Conservation (phyloP, 2,888 invertebrate genomes). For the Eupelmus urozonus region DNA sequence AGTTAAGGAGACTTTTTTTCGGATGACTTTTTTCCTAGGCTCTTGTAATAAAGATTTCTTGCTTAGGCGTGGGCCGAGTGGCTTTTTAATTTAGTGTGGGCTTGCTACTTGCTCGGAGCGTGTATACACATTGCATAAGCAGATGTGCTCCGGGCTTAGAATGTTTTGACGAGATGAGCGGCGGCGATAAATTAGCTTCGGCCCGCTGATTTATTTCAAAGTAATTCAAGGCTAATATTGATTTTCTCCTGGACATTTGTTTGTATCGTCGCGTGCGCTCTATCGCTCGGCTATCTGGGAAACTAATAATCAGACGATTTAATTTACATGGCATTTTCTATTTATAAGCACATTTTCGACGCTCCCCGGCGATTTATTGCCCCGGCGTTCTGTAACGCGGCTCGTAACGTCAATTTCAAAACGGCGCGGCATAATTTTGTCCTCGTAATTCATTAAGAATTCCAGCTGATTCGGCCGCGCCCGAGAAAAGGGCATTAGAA, state of each 20-base stretch:
- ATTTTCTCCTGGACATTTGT: neutral
- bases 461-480: too few species aligned
- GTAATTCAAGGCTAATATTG: conserved; percentile 11
- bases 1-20: neutral
- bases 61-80: too few species aligned
- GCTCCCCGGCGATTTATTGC: too few species aligned
- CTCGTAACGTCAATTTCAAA: too few species aligned
- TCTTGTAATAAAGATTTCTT: conserved; percentile 26
- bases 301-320: neutral
- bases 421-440: too few species aligned
- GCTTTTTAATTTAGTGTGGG: neutral
- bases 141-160: neutral
- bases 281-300: too few species aligned
- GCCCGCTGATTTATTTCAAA: conserved; percentile 13
- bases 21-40: neutral
- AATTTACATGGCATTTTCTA: neutral
- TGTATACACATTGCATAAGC: conserved; percentile 13
- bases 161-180: conserved; percentile 22
- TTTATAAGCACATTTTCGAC: too few species aligned
- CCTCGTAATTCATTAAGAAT: too few species aligned
- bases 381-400: too few species aligned
- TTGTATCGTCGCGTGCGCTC: neutral
- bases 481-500: neutral
- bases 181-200: conserved; percentile 1
- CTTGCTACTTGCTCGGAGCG: too few species aligned